A percentile compares a stretch with the other conserved stretches of the same genome.
phyloP scores from a whole-genome alignment of 2,113 vertebrate genomes.

The Pedetes capensis region DNA sequence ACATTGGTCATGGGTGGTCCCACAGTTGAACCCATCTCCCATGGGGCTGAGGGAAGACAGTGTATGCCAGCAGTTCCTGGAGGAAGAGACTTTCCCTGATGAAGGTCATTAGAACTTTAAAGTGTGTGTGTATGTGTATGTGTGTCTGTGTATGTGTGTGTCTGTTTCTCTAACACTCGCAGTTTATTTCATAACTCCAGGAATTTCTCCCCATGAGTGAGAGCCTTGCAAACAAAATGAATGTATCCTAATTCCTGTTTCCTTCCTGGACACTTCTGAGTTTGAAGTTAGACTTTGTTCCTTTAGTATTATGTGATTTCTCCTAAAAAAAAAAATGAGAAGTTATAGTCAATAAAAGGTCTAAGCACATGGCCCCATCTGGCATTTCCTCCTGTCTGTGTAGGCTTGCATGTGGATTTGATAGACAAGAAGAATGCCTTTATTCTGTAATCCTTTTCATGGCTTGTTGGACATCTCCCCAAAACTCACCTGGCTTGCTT shows the following conservation, averaged over 20 bases:
- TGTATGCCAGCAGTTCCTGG: background rate
- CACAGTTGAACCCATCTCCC: background rate
- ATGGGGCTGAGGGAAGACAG: background rate
- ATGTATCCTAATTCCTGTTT: background rate
- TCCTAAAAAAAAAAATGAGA: slow-evolving; percentile 16
- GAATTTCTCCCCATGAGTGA: background rate
- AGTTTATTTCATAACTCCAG: background rate
- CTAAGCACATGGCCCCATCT: background rate
- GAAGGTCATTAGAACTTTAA: background rate
- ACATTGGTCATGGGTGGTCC: accelerated
- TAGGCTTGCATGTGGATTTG: background rate
- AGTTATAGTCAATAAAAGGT: background rate
- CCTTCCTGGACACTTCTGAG: slow-evolving; percentile 30
- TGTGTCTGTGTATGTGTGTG: background rate
- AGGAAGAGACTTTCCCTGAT: background rate
- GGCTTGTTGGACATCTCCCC: slow-evolving; percentile 20
- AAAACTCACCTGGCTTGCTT: slow-evolving; percentile 34
- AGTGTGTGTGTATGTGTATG: background rate
- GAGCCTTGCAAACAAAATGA: background rate
- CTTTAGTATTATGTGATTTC: slow-evolving; percentile 10
- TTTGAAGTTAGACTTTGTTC: background rate
- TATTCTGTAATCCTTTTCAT: background rate
- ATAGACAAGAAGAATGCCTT: slow-evolving; percentile 30
- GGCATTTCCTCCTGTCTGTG: slow-evolving; percentile 2
- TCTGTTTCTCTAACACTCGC: background rate